Base-by-base conservation (phyloP, 1,140 invertebrate genomes). In the Coptotermes formosanus region DNA sequence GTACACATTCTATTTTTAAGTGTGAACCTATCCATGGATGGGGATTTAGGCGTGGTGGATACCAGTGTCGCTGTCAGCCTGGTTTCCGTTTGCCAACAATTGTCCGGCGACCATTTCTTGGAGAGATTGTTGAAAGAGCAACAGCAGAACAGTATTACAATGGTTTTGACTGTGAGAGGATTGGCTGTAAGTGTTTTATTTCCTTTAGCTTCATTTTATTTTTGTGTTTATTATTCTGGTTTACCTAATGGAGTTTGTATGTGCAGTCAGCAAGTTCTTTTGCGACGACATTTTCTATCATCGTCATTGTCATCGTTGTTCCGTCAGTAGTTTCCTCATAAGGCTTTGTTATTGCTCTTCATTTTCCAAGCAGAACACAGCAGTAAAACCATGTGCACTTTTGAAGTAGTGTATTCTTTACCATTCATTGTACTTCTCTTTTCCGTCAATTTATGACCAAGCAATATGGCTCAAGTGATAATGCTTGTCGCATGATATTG, bases 21-120 rank as follows among this genome's bases (percentile, higher is more conserved):
- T 99, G 98, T 92, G 98, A 99, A 92, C 98, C 98, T 0, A 91
- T 99, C 43, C 95, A 98, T 90, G 98, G 98, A 9, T 99, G 96
- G 95, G 98, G 98, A 55, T 98, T 98, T 89, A 92, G 97, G 87
- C 93, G 98, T 89, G 98, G 98, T 86, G 98, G 97, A 43, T 99
- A 99, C 91, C 97, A 99, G 90, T 99, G 97, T 91, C 93, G 97
- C 88, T 99, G 98, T 92, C 93, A 94, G 88, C 98, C 98, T 12
- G 97, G 98, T 8, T 97, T 93, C 89, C 93, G 98, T 87, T 93
- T 98, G 86, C 98, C 98, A 0, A 95, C 95, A 88, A 94, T 96
- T 44, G 96, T 98, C 32, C 92, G 97, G 88, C 93, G 97, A 86
- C 97, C 98, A 0, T 99, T 95, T 92, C 93, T 98, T 1, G 98